Conservation (phyloP, 2,888 invertebrate species). For the Euphydryas editha region DNA sequence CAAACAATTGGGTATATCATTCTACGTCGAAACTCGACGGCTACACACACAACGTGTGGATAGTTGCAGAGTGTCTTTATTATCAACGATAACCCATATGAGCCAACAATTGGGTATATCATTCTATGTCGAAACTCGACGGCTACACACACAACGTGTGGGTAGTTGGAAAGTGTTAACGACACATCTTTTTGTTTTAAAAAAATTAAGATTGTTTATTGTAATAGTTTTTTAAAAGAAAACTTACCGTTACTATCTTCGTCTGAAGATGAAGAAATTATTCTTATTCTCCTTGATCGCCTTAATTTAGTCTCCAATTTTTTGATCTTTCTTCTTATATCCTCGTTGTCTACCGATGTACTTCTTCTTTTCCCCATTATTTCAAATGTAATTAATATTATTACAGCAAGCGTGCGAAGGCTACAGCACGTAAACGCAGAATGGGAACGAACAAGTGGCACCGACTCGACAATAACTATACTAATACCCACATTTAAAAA, state of each 20-base stretch:
- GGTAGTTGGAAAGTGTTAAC: neutral
- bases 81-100: too few species aligned
- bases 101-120: neutral
- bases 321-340: neutral
- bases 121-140: neutral
- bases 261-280: neutral
- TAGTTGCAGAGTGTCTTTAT: neutral
- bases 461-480: neutral
- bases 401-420: neutral
- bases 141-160: neutral
- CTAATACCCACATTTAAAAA: too few species aligned
- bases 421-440: conserved; percentile 5
- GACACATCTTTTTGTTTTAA: neutral
- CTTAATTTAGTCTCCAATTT: neutral
- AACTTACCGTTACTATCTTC: neutral
- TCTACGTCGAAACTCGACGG: neutral
- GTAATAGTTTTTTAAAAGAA: neutral
- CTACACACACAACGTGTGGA: neutral
- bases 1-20: neutral
- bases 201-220: neutral
- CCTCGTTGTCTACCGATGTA: neutral
- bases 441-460: neutral
- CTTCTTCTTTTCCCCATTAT: conserved; percentile 1
- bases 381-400: neutral
- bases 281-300: neutral